These are phyloP conservation scores for Epsilonema sp. DNA, from an alignment of 2,888 invertebrate species.

Conservation along the genomic window DNA sequence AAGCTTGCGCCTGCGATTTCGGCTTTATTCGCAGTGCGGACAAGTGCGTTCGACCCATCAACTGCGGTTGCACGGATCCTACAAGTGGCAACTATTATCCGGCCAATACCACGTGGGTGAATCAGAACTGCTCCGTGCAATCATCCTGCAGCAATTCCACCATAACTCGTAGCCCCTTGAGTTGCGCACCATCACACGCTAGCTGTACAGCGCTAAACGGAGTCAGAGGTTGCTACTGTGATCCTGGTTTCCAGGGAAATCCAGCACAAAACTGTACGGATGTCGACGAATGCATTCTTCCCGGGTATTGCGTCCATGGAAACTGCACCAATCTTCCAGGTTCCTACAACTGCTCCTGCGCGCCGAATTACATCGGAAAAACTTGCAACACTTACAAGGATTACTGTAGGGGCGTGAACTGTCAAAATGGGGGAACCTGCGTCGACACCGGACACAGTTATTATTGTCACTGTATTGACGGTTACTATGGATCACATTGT, in stretches of 20 bases:
- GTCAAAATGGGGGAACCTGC: background rate
- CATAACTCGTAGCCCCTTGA: background rate
- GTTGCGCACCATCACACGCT: constrained; percentile 9
- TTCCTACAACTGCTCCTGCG: constrained; percentile 40
- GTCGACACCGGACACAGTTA: background rate
- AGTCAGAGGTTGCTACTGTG: constrained; percentile 13
- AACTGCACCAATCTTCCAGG: constrained; percentile 54
- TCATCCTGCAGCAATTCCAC: constrained; percentile 16
- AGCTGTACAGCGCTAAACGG: constrained; percentile 10
- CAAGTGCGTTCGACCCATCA: constrained; percentile 12
- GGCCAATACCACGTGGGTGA: constrained; percentile 15
- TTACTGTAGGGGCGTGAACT: background rate
- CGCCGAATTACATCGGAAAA: constrained; percentile 12
- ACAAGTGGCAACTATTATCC: background rate
- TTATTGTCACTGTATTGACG: background rate
- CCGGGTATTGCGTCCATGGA: constrained; percentile 38
- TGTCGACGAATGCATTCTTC: constrained; percentile 16
- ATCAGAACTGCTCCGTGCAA: constrained; percentile 14
- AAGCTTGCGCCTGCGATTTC: constrained; percentile 24
- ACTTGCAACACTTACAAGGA: constrained; percentile 14
- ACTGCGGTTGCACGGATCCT: constrained; percentile 12
- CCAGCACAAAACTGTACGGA: constrained; percentile 16
- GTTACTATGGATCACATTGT: background rate
- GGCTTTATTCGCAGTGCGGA: constrained; percentile 17
- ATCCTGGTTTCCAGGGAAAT: constrained; percentile 15